phyloP scores from a whole-genome alignment of 2,797 vertebrate genomes.

The Sebastes itinus region DNA sequence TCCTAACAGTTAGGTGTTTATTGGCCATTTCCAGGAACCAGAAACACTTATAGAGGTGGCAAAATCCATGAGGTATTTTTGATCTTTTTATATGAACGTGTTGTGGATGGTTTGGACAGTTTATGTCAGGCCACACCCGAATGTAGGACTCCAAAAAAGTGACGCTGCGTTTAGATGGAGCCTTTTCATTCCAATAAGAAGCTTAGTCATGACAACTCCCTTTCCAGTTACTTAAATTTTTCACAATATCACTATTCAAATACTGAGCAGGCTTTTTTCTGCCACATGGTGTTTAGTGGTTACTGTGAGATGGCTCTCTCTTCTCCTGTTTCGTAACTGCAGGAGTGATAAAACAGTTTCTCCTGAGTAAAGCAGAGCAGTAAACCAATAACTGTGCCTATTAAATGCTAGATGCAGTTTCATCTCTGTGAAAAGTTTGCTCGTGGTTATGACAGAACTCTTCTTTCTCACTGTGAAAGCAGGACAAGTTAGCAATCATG shows the following conservation, averaged over 20 bases:
- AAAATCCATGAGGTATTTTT: neutral
- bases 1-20: conserved; percentile 34
- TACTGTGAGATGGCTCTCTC: neutral
- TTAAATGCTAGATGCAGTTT: neutral
- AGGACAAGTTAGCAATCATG: neutral
- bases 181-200: neutral
- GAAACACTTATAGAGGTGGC: neutral
- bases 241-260: neutral
- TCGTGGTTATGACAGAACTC: neutral
- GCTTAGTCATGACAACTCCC: neutral
- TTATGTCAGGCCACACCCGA: conserved; percentile 23
- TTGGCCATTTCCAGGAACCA: neutral
- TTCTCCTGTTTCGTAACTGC: neutral
- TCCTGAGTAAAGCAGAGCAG: neutral
- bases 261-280: neutral
- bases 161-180: neutral
- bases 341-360: neutral
- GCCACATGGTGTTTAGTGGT: neutral
- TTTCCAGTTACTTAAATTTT: neutral
- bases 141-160: neutral
- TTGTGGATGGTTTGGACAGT: neutral
- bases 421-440: neutral
- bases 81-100: neutral
- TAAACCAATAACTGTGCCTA: neutral
- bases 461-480: neutral